These are phyloP conservation scores for Thera obeliscata DNA, from an alignment of 2,888 invertebrate species.

Conservation along the genomic window DNA sequence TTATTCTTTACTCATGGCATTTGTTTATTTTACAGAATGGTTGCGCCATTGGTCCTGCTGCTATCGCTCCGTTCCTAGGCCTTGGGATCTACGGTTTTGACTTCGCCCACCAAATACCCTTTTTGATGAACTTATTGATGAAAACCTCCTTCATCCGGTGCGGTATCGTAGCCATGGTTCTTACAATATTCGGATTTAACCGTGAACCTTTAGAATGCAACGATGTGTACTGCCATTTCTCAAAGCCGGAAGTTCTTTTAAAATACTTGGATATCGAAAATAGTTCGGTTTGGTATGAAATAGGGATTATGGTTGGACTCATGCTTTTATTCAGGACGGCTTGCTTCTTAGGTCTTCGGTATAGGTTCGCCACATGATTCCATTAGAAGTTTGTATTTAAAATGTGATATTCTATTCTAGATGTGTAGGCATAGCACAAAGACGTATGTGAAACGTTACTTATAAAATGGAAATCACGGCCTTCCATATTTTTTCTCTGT, in stretches of 20 bases:
- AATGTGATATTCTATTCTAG: constrained; percentile 35
- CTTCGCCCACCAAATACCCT: constrained; percentile 86
- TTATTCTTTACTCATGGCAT: neutral
- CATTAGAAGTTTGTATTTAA: constrained; percentile 10
- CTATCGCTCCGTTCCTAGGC: constrained; percentile 87
- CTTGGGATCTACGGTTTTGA: constrained; percentile 89
- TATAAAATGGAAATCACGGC: neutral
- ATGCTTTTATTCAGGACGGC: constrained; percentile 84
- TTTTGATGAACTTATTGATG: constrained; percentile 85
- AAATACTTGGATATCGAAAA: constrained; percentile 85
- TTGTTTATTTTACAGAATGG: constrained; percentile 83
- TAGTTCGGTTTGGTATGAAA: constrained; percentile 84
- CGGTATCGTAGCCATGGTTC: constrained; percentile 86
- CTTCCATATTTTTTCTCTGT: neutral
- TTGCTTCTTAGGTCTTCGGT: constrained; percentile 84
- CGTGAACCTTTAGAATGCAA: constrained; percentile 83
- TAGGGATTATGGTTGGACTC: constrained; percentile 77
- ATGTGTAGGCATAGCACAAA: constrained; percentile 42
- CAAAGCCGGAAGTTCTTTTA: constrained; percentile 86
- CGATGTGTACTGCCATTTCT: constrained; percentile 87
- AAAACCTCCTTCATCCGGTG: constrained; percentile 87
- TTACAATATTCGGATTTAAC: constrained; percentile 86
- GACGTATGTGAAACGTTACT: constrained; percentile 35
- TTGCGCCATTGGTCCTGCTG: constrained; percentile 86
- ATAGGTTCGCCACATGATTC: constrained; percentile 80